Percentiles rank a stretch among this genome's conserved stretches.
Evolutionary conservation across 2,888 invertebrate genomes (phyloP).

Genomic region (Drosophila rubida): DNA sequence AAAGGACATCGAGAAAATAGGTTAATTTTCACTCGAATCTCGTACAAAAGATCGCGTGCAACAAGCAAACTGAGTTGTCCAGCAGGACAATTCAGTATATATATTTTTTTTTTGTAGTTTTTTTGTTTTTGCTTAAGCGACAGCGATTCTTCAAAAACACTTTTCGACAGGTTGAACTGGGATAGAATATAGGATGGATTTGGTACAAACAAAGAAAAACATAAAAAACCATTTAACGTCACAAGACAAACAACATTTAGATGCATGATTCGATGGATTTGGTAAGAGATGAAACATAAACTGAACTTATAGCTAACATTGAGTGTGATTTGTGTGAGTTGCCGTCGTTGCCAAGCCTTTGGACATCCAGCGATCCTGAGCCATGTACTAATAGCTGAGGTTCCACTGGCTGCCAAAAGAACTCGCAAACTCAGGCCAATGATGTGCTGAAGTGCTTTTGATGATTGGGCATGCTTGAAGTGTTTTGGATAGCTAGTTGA

Average conservation of each 20-base stretch:
- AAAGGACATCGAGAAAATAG: slow-evolving; percentile 36
- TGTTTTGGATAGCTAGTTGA: slow-evolving; percentile 31
- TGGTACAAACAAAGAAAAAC: slow-evolving; percentile 25
- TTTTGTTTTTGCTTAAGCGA: slow-evolving; percentile 57
- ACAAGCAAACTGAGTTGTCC: slow-evolving; percentile 48
- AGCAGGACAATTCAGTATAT: neutral
- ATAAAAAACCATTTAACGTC: slow-evolving; percentile 33
- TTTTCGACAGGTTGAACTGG: slow-evolving; percentile 80
- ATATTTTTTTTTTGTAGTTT: neutral
- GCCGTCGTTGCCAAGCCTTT: neutral
- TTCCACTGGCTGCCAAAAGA: slow-evolving; percentile 1
- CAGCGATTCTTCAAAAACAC: slow-evolving; percentile 82
- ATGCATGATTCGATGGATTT: slow-evolving; percentile 18
- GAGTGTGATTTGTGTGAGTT: slow-evolving; percentile 8
- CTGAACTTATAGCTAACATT: slow-evolving; percentile 35
- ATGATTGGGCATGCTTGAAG: slow-evolving; percentile 3
- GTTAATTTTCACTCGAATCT: slow-evolving; percentile 47
- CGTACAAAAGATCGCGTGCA: slow-evolving; percentile 60
- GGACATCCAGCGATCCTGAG: slow-evolving; percentile 25
- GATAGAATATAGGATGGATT: slow-evolving; percentile 69
- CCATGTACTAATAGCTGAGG: slow-evolving; percentile 64
- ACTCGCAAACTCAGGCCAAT: neutral
- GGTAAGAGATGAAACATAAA: slow-evolving; percentile 33
- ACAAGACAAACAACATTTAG: slow-evolving; percentile 58
- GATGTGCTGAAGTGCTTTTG: slow-evolving; percentile 1